Evolutionary conservation across 1,140 invertebrate genomes (phyloP).

Genomic region (Bombyx mandarina): DNA sequence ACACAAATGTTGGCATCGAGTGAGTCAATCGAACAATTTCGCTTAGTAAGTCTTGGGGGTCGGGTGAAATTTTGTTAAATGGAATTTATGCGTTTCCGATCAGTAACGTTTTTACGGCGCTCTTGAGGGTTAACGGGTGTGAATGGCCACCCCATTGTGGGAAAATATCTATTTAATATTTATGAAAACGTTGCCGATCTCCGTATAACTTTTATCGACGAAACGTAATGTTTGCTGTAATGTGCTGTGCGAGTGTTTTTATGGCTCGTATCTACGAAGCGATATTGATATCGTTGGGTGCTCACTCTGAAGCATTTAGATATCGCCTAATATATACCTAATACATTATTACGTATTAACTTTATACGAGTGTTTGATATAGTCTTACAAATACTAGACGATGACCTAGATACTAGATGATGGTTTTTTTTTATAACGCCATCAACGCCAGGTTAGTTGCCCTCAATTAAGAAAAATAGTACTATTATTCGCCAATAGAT

Average conservation of each 20-base stretch:
- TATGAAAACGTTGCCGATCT: constrained; percentile 41
- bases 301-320: not conserved
- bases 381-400: not conserved
- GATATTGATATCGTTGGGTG: constrained; percentile 5
- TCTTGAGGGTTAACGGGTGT: constrained; percentile 60
- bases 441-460: too few relatives aligned
- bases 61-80: constrained; percentile 21
- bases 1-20: constrained; percentile 28
- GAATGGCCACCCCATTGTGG: constrained; percentile 65
- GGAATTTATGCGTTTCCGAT: constrained; percentile 59
- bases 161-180: constrained; percentile 69
- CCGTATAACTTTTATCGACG: constrained; percentile 37
- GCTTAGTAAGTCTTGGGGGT: constrained; percentile 42
- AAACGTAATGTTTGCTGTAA: constrained; percentile 37
- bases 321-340: too few relatives aligned
- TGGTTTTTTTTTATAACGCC: too few relatives aligned
- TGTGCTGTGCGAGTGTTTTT: constrained; percentile 25
- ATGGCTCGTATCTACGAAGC: constrained; percentile 15
- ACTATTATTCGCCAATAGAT: too few relatives aligned
- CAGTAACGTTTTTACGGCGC: constrained; percentile 50
- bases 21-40: constrained; percentile 51
- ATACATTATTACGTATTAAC: too few relatives aligned
- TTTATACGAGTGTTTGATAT: not conserved
- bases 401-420: too few relatives aligned
- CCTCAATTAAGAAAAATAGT: too few relatives aligned